Base-by-base conservation (phyloP, 2,888 invertebrate genomes). In the Macropis europaea region DNA sequence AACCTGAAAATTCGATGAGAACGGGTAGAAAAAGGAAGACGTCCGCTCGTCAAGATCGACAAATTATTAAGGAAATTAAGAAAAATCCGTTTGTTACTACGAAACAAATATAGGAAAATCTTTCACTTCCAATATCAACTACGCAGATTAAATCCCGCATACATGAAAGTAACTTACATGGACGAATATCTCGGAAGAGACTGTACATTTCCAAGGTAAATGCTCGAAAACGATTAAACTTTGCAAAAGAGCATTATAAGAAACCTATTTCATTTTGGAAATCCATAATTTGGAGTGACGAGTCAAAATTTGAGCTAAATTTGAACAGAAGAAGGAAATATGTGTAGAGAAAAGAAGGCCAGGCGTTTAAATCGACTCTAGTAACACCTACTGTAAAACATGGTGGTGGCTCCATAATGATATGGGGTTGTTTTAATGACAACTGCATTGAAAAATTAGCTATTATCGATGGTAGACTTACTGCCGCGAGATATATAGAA, bases 91-190 rank as follows among this genome's bases (percentile, higher is more conserved):
- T 30, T 2, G 24, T 59, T 45, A 47, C 3, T 45, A 15, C 47
- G 9, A 15, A 34, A 47, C 4, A 59, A 45, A 40, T 59, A 4
- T 34, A 59, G 47, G 26, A 47, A 59, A 28, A 36, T n/a, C n/a
- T 59, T 1, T 30, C 2, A 2, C 24, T 59, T 7, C 36, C 24
- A 34, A 47, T 47, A 30, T 26, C 7, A 2, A 59, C 26, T 1
- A 59, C 47, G 17, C 34, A 47, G 13, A 59, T 47, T 19, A 59
- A 36, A 43, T 53, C 9, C 6, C 24, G 38, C 11, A 17, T 36
- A 6, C 9, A 22, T 19, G 36, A 53, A 15, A 6, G 4, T 11
- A 6, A 28, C n/a, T 17, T 48, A 5, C 26, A 38, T 47, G 38
- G n/a, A 4, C 26, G 26, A 6, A 60, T 60, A 48, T 48, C 36